Percentiles rank a stretch among this genome's conserved stretches.
These are phyloP conservation scores for Homarus americanus DNA, from an alignment of 1,140 invertebrate genomes.

Conservation along the genomic window DNA sequence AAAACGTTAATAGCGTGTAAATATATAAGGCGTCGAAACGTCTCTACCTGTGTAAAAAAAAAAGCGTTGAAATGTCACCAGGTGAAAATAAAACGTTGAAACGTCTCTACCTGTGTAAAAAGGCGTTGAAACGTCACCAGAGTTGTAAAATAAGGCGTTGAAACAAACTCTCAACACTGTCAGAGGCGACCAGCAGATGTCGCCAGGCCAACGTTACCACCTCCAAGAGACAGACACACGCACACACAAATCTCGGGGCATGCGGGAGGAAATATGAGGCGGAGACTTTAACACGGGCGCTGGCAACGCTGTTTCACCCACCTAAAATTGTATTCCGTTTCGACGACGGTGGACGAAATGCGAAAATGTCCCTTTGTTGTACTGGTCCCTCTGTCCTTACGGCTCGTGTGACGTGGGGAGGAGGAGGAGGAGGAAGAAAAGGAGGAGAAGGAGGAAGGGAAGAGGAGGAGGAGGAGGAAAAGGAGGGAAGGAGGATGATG, in stretches of 20 bases:
- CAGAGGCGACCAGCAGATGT: too few species aligned
- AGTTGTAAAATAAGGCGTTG: too few species aligned
- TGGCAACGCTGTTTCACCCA: neutral
- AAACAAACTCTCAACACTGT: too few species aligned
- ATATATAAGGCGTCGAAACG: too few species aligned
- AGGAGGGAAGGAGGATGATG: too few species aligned
- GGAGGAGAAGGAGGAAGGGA: neutral
- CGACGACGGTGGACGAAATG: conserved; percentile 53
- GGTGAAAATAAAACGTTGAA: too few species aligned
- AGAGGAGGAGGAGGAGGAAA: neutral
- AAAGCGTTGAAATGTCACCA: too few species aligned
- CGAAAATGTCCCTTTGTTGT: conserved; percentile 51
- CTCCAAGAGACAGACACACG: neutral
- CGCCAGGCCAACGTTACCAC: neutral
- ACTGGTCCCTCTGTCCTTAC: conserved; percentile 13
- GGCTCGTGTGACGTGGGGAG: neutral
- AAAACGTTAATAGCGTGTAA: too few species aligned
- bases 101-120: too few species aligned
- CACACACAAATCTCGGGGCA: neutral
- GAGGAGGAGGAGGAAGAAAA: neutral
- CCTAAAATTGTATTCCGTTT: conserved; percentile 60
- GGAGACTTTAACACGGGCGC: neutral
- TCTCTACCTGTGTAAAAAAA: too few species aligned
- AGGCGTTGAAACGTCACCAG: too few species aligned
- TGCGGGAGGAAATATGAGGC: neutral